Evolutionary conservation across 53 echinoderm and acorn worm genomes (phyloP), one percentile per base, ranked within the genome.

Genomic region (Holothuria leucospilota): DNA sequence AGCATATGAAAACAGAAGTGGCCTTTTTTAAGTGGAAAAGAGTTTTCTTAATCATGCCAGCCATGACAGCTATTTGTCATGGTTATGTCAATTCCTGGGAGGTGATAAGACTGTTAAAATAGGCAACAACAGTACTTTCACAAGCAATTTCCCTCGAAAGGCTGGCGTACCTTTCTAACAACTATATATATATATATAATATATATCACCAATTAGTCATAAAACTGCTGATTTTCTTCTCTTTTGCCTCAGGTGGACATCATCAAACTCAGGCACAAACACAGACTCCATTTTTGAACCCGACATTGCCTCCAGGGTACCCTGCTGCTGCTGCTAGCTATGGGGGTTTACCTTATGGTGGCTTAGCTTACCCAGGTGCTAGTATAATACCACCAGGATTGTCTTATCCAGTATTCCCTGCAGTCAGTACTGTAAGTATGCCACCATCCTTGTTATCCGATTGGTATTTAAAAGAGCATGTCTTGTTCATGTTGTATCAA

Each of bases 301-400:
- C 96, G 3, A 93, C 94, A 2, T 77, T 97, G 13, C 98, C 95
- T 13, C 98, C 98, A 46, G 98, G 98, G 39, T 98, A 98, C 63
- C 82, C 91, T 58, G 67, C 84, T 41, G 67, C 84, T 64, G 67
- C 84, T 64, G 84, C 84, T 28, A 87, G 98, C 62, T 98, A 98
- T 68, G 94, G 99, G 60, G 95, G 94, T 13, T 75, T 99, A 60
- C 93, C 99, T 20, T 99, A 93, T 89, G 95, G 95, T 85, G 68
- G 84, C 9, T 51, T 83, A 64, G 91, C 94, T 9, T 90, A 92
- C 28, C 78, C 83, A 62, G 84, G 65, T 67, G 85, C 92, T 40
- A 93, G 99, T 30, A 72, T 95, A 13, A 73, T 96, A 77, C 94
- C 94, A 0, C 99, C 99, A 14, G 99, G 99, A 59, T 59, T 99